phyloP scores from a whole-genome alignment of 2,797 vertebrate genomes.

The Sylvilagus floridanus region DNA sequence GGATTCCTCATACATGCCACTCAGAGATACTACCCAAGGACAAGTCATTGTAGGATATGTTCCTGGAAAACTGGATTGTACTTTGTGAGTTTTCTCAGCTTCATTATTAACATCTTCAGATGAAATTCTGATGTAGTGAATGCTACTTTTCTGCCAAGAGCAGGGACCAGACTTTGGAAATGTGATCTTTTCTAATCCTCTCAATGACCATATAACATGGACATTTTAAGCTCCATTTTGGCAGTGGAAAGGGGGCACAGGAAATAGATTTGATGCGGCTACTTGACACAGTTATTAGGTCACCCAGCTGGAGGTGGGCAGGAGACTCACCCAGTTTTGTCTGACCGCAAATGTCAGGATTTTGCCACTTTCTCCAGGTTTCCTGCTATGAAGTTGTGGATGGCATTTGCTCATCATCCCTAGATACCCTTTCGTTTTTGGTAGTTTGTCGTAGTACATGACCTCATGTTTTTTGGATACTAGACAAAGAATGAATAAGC shows the following conservation, averaged over 20 bases:
- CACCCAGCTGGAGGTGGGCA: not conserved
- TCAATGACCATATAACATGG: not conserved
- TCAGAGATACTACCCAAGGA: not conserved
- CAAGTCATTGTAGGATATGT: not conserved
- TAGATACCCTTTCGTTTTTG: not conserved
- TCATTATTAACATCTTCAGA: slow-evolving; percentile 43
- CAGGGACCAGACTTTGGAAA: not conserved
- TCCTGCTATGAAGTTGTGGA: not conserved
- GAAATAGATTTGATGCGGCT: not conserved
- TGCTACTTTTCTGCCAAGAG: not conserved
- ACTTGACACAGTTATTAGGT: not conserved
- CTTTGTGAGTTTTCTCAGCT: slow-evolving; percentile 44
- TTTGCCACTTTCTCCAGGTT: not conserved
- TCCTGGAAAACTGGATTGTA: not conserved
- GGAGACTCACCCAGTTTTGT: not conserved
- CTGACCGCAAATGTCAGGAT: not conserved
- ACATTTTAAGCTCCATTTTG: not conserved
- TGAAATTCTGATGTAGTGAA: slow-evolving; percentile 3
- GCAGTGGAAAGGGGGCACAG: not conserved
- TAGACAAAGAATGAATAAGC: slow-evolving; percentile 64
- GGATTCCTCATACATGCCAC: not conserved
- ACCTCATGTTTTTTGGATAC: slow-evolving; percentile 73
- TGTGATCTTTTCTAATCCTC: not conserved
- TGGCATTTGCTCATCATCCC: slow-evolving; percentile 20
- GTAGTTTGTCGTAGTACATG: slow-evolving; percentile 45